Conservation (phyloP, 2,888 invertebrate genomes). For the Seira musarum region DNA sequence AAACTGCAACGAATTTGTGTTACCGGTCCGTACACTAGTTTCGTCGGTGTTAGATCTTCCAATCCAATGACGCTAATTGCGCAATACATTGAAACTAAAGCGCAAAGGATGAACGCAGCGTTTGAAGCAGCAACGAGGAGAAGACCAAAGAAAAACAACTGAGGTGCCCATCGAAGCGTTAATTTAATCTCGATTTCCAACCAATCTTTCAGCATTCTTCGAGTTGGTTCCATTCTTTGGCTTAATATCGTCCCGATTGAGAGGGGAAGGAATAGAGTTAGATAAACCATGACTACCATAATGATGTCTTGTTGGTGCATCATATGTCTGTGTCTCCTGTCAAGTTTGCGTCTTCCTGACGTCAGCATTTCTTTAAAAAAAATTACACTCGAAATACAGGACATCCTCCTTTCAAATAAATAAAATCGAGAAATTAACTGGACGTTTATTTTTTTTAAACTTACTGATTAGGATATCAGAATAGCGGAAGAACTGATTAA, state of each 20-base stretch:
- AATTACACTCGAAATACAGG: no score
- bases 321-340: constrained; percentile 12
- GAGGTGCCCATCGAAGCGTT: not conserved
- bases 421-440: not conserved
- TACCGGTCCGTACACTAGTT: not conserved
- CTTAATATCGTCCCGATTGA: not conserved
- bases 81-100: not conserved
- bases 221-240: constrained; percentile 1
- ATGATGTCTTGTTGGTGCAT: not conserved
- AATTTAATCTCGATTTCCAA: not conserved
- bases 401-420: not conserved
- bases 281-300: not conserved
- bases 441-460: not conserved
- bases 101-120: not conserved
- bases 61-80: no score
- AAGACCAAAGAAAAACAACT: not conserved
- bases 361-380: constrained; percentile 14
- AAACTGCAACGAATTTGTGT: not conserved
- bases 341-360: not conserved
- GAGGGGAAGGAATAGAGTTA: not conserved
- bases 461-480: not conserved
- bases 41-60: not conserved
- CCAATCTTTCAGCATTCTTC: not conserved
- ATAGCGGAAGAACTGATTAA: constrained; percentile 7
- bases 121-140: not conserved